These are phyloP conservation scores for Nothocercus julius DNA, from an alignment of 2,113 vertebrate genomes.

Conservation along the genomic window DNA sequence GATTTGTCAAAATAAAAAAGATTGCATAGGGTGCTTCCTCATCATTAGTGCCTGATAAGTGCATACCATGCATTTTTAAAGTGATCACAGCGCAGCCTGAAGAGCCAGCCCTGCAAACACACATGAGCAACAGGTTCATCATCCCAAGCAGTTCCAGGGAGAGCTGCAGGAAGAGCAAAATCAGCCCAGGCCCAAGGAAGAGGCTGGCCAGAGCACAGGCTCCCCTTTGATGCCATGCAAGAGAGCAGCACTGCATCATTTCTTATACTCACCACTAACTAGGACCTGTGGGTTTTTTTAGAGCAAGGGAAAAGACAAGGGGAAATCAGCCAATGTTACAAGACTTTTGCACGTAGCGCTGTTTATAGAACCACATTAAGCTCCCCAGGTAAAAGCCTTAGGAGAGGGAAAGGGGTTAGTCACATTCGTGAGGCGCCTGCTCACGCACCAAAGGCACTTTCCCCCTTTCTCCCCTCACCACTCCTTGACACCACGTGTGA, in stretches of 20 bases:
- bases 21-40: background rate
- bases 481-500: background rate
- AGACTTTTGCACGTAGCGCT: background rate
- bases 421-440: background rate
- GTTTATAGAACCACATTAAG: background rate
- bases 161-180: background rate
- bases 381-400: background rate
- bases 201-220: background rate
- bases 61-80: background rate
- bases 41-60: background rate
- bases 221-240: background rate
- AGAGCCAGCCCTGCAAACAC: background rate
- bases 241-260: background rate
- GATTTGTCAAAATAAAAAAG: background rate
- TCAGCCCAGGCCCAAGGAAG: background rate
- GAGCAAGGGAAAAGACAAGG: background rate
- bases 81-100: background rate
- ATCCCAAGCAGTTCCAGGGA: background rate
- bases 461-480: background rate
- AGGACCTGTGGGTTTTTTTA: background rate
- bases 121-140: background rate
- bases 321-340: background rate
- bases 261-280: background rate
- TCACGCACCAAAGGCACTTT: background rate
- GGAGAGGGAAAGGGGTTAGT: background rate